phyloP scores from a whole-genome alignment of 2,797 vertebrate species.

The Cryptoblepharus egeriae region DNA sequence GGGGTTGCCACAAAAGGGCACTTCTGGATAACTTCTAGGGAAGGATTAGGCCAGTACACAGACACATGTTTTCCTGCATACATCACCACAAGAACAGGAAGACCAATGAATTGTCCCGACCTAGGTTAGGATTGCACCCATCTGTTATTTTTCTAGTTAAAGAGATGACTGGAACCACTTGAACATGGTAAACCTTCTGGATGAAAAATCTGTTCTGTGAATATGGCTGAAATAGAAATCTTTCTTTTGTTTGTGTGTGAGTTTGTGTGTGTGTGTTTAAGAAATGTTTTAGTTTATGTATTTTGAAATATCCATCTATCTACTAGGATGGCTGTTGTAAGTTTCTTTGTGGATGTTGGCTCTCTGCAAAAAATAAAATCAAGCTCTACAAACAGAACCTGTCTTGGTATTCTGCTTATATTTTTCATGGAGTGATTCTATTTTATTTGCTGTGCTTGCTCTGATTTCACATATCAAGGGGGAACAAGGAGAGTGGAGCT shows the following conservation, averaged over 20 bases:
- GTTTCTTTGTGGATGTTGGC: neutral
- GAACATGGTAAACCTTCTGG: conserved; percentile 33
- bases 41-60: too few relatives aligned
- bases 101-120: too few relatives aligned
- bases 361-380: neutral
- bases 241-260: conserved; percentile 12
- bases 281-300: neutral
- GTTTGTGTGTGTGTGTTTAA: conserved; percentile 29
- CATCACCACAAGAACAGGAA: too few relatives aligned
- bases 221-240: conserved; percentile 21
- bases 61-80: too few relatives aligned
- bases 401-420: neutral
- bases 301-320: neutral
- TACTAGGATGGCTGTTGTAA: neutral
- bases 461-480: conserved; percentile 25
- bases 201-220: conserved; percentile 30
- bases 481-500: conserved; percentile 37
- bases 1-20: too few relatives aligned
- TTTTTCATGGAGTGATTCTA: neutral
- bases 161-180: conserved; percentile 4
- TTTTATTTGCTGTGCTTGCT: neutral
- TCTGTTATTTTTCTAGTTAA: conserved; percentile 34
- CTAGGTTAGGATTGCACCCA: too few relatives aligned
- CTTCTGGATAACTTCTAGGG: too few relatives aligned
- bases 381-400: neutral